Percentiles rank a stretch among this genome's conserved stretches.
These are phyloP conservation scores for Diploscapter pachys DNA, from an alignment of 1,140 invertebrate genomes.

Conservation along the genomic window DNA sequence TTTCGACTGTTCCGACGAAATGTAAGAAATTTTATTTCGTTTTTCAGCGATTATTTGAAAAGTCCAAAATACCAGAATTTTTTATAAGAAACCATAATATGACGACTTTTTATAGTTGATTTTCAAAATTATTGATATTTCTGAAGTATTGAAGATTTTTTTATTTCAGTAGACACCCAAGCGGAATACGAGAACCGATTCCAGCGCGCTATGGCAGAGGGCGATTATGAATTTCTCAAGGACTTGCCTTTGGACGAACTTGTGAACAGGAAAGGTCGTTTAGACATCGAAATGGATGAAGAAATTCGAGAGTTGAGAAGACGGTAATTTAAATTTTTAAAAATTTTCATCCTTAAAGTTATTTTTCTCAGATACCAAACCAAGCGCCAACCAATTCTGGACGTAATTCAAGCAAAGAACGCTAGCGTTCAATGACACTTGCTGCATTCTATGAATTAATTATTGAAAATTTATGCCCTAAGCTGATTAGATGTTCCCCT, in stretches of 20 bases:
- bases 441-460: too few relatives aligned
- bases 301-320: conserved; percentile 92
- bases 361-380: conserved; percentile 72
- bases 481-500: too few relatives aligned
- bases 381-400: conserved; percentile 94
- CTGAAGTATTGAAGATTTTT: conserved; percentile 43
- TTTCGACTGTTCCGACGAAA: too few relatives aligned
- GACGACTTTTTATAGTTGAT: too few relatives aligned
- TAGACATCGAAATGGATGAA: conserved; percentile 95
- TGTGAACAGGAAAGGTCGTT: conserved; percentile 70
- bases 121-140: not conserved
- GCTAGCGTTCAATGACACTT: too few relatives aligned
- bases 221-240: conserved; percentile 37
- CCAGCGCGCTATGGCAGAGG: conserved; percentile 25
- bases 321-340: conserved; percentile 60
- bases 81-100: too few relatives aligned
- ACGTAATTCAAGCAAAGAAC: conserved; percentile 95
- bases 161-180: conserved; percentile 31
- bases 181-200: conserved; percentile 34
- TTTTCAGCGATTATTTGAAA: too few relatives aligned
- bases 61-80: too few relatives aligned
- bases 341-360: not conserved
- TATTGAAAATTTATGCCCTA: too few relatives aligned
- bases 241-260: conserved; percentile 52
- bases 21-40: too few relatives aligned